Percentiles rank a stretch among this genome's conserved stretches.
Evolutionary conservation across 2,797 vertebrate species (phyloP).

Genomic region (Dendrocincla tyrannina): DNA sequence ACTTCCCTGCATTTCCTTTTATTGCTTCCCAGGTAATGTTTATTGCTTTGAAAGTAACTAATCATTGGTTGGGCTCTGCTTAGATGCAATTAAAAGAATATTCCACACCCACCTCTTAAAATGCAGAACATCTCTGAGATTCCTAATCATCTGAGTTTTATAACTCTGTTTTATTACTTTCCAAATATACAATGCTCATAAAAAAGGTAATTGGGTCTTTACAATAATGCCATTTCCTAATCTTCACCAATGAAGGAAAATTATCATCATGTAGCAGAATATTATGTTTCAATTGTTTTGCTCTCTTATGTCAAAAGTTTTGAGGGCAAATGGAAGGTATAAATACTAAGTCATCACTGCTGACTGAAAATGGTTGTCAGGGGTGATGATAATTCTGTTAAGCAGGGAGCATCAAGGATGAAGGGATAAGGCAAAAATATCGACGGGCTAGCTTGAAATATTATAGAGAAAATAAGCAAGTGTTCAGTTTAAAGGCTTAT

Average conservation of each 20-base stretch:
- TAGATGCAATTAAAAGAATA: constrained; percentile 67
- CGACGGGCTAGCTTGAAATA: not conserved
- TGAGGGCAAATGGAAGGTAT: constrained; percentile 2
- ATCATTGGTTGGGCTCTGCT: constrained; percentile 47
- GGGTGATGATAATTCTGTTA: not conserved
- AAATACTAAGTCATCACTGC: not conserved
- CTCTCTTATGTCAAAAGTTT: constrained; percentile 44
- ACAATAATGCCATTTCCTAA: constrained; percentile 69
- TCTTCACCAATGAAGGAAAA: constrained; percentile 59
- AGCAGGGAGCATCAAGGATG: not conserved
- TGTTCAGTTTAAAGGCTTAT: not conserved
- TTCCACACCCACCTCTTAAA: constrained; percentile 43
- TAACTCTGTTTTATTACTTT: constrained; percentile 72
- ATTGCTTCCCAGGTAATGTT: constrained; percentile 73
- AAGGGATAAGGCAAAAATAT: not conserved
- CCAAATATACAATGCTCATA: constrained; percentile 69
- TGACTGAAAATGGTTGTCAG: not conserved
- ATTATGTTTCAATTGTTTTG: constrained; percentile 56
- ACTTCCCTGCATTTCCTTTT: constrained; percentile 64
- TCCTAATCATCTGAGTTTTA: constrained; percentile 71
- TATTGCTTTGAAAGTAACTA: constrained; percentile 70
- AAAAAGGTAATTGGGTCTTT: constrained; percentile 72
- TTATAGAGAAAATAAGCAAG: not conserved
- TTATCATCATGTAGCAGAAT: constrained; percentile 53
- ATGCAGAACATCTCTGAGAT: constrained; percentile 64